A percentile compares a stretch with the other conserved stretches of the same genome.
phyloP scores from a whole-genome alignment of 1,140 invertebrate species.

The Camponotus pennsylvanicus region DNA sequence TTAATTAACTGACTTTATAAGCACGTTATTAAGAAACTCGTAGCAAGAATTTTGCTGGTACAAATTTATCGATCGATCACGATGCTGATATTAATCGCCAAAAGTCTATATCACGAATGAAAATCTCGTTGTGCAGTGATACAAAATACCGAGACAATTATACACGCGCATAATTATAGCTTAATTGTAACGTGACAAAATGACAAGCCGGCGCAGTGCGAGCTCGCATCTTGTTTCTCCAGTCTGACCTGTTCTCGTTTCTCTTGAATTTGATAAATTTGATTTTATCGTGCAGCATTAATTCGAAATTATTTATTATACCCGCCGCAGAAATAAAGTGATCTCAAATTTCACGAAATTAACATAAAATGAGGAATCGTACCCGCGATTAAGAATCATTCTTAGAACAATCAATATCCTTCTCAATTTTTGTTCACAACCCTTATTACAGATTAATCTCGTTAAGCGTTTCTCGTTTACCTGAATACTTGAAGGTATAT shows the following conservation, averaged over 20 bases:
- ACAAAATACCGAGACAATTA: constrained; percentile 41
- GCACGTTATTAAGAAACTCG: neutral
- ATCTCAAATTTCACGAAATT: neutral
- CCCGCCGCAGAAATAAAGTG: neutral
- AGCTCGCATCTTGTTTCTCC: neutral
- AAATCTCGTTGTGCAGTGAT: neutral
- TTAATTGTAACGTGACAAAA: constrained; percentile 29
- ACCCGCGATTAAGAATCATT: neutral
- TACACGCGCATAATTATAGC: constrained; percentile 31
- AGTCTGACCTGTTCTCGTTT: neutral
- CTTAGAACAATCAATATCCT: neutral
- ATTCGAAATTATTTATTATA: constrained; percentile 23
- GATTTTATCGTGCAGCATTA: neutral
- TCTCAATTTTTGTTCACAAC: neutral
- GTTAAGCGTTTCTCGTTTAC: neutral
- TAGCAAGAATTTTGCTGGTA: neutral
- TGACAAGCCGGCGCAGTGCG: neutral
- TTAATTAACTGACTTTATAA: neutral
- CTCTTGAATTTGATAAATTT: constrained; percentile 10
- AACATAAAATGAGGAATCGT: neutral
- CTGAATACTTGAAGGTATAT: neutral
- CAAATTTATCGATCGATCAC: constrained; percentile 37
- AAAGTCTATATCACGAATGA: constrained; percentile 26
- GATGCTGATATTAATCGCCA: constrained; percentile 28
- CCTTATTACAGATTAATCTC: neutral